phyloP scores from a whole-genome alignment of 2,113 vertebrate genomes.

The Paradisaea rubra region DNA sequence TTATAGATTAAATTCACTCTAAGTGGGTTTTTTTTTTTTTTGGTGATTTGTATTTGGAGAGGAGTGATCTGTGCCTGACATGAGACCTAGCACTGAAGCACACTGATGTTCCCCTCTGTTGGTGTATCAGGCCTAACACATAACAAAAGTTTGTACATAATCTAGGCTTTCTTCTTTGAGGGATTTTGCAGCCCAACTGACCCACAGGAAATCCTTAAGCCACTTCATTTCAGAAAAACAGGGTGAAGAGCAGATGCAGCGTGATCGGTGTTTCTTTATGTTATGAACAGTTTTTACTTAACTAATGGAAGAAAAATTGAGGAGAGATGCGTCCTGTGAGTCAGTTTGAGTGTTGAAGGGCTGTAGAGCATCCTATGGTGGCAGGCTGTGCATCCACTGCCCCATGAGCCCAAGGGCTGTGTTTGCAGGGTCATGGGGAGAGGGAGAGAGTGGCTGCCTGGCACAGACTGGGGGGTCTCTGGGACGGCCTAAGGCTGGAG shows the following conservation, averaged over 20 bases:
- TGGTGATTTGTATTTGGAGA: not conserved
- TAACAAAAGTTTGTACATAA: not conserved
- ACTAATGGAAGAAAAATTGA: not conserved
- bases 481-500: not conserved
- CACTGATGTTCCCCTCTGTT: not conserved
- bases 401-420: fast-evolving
- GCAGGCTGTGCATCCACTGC: fast-evolving
- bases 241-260: not conserved
- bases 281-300: not conserved
- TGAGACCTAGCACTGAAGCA: not conserved
- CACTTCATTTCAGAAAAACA: not conserved
- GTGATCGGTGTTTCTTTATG: not conserved
- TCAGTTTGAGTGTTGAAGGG: fast-evolving
- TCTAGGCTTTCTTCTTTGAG: not conserved
- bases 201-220: not conserved
- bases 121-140: not conserved
- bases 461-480: no score
- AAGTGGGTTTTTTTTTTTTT: not conserved
- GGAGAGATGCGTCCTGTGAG: not conserved
- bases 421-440: not conserved
- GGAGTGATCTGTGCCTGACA: not conserved
- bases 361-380: fast-evolving
- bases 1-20: not conserved
- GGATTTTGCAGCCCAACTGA: not conserved
- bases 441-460: not conserved